These are phyloP conservation scores for Drosophila oshimai DNA, from an alignment of 1,140 invertebrate genomes.

Conservation along the genomic window DNA sequence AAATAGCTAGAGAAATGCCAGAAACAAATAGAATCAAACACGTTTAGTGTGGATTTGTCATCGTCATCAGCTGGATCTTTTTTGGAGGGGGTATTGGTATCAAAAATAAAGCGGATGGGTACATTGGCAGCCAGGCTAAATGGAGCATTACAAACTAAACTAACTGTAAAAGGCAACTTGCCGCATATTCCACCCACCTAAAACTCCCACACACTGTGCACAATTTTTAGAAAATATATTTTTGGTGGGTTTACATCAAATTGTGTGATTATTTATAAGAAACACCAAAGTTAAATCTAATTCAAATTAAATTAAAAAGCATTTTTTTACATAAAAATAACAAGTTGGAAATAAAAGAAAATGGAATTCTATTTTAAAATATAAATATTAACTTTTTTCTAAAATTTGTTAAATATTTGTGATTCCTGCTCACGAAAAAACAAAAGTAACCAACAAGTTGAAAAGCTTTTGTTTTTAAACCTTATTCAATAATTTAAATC, in stretches of 20 bases:
- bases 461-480: too few species aligned
- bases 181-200: slow-evolving; percentile 25
- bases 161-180: slow-evolving; percentile 70
- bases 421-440: too few species aligned
- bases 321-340: too few species aligned
- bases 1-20: background rate
- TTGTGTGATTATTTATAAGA: too few species aligned
- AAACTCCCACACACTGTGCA: background rate
- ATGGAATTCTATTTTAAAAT: too few species aligned
- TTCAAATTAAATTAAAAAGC: too few species aligned
- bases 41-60: slow-evolving; percentile 78
- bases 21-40: slow-evolving; percentile 74
- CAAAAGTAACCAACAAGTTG: too few species aligned
- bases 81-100: background rate
- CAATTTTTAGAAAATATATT: background rate
- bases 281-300: too few species aligned
- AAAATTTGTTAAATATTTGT: too few species aligned
- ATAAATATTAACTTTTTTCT: too few species aligned
- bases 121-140: slow-evolving; percentile 53
- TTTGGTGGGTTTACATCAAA: background rate
- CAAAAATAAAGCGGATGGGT: background rate
- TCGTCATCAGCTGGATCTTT: slow-evolving; percentile 63
- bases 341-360: too few species aligned
- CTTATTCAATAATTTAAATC: too few species aligned
- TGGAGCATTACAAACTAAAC: slow-evolving; percentile 78